phyloP scores from a whole-genome alignment of 64 coral and sea anemone genomes.

The Montipora cactus region DNA sequence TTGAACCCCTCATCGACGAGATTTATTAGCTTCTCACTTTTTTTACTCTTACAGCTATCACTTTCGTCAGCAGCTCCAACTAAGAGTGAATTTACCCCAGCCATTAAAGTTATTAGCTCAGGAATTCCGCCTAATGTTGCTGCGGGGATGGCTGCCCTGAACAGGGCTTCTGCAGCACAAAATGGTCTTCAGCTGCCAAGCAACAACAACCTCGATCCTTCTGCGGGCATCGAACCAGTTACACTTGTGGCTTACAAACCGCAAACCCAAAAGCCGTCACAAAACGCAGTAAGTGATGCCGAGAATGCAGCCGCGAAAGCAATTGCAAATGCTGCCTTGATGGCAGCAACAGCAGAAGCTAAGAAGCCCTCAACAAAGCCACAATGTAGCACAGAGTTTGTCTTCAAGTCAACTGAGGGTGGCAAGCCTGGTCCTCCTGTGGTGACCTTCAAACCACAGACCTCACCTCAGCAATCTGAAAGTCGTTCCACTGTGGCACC shows the following conservation, averaged over 20 bases:
- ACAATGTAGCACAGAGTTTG: constrained; percentile 70
- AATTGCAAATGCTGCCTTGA: constrained; percentile 60
- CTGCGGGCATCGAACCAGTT: constrained; percentile 65
- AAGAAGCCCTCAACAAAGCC: constrained; percentile 47
- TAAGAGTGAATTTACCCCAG: neutral
- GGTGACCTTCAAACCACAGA: constrained; percentile 57
- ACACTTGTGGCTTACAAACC: constrained; percentile 53
- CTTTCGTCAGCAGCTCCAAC: neutral
- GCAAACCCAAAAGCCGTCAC: neutral
- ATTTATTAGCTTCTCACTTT: neutral
- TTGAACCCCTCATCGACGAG: no score
- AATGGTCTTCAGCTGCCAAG: constrained; percentile 3
- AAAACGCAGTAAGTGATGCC: neutral
- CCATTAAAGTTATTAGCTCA: constrained; percentile 4
- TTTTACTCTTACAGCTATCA: neutral
- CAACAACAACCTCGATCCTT: constrained; percentile 42
- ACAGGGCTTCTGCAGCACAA: constrained; percentile 22
- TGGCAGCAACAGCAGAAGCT: constrained; percentile 45
- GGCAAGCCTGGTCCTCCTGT: constrained; percentile 66
- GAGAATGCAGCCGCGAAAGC: constrained; percentile 23
- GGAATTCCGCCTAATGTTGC: constrained; percentile 13
- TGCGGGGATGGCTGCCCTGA: constrained; percentile 64
- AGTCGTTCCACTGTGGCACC: constrained; percentile 16
- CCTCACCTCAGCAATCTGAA: neutral
- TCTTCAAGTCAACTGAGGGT: constrained; percentile 20